Evolutionary conservation across 2,113 vertebrate species (phyloP), one percentile per base, ranked within the genome.

Genomic region (Pao palembangensis): DNA sequence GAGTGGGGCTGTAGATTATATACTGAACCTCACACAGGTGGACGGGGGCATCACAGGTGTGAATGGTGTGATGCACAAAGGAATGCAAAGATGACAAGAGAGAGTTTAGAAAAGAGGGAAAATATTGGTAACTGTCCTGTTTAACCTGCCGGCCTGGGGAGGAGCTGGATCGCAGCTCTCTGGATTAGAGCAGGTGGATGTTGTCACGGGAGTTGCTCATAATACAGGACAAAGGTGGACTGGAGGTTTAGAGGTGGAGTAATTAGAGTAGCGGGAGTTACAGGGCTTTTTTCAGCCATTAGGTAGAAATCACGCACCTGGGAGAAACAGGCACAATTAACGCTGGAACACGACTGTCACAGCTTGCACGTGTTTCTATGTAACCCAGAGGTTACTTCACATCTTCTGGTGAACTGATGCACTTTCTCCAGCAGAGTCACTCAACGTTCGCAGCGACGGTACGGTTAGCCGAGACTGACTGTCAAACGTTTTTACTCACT

Each of bases 401-500:
- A 19, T 49, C 48, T 64, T 38, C 59, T 7, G 25, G 16, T 15
- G 10, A 44, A 38, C 12, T 10, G 25, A 59, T 7, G 15, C 13
- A 34, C 48, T 25, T 66, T 54, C 23, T 69, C 59, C 28, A 58
- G 42, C 10, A 25, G 13, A 11, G 19, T 13, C 2, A 2, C 34
- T 4, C 59, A 59, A 65, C 12, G 8, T 13, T n/a, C 42, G 48
- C 19, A 51, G 17, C 18, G 55, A 25, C 28, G 47, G 47, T 23
- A 20, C 50, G 56, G 47, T 79, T 75, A 68, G 67, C 34, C 12
- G 51, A 61, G 43, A 12, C 34, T 12, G 15, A 58, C 42, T 16
- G 62, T 44, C 31, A 58, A 65, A 58, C 5, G 5, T 6, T 12
- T 38, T 12, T 88, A 98, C 97, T 61, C 93, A 98, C 96, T 98